Evolutionary conservation across 2,113 vertebrate genomes (phyloP).

Genomic region (Rhinopomastus cyanomelas): DNA sequence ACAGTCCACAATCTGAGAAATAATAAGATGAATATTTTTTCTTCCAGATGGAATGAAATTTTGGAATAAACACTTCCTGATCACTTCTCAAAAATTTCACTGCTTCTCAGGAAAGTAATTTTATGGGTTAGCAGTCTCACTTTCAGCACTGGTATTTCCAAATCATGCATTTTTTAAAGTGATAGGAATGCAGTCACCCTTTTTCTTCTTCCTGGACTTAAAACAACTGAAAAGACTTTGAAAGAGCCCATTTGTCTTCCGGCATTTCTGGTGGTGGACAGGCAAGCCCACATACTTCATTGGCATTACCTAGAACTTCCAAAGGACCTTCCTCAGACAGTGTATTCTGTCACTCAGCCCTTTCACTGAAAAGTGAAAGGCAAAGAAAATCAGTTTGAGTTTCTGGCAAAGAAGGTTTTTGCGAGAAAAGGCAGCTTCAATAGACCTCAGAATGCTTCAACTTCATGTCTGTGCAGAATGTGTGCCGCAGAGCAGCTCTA

Average conservation of each 20-base stretch:
- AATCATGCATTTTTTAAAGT: background rate
- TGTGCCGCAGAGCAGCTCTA: background rate
- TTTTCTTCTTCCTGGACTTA: background rate
- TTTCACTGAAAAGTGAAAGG: background rate
- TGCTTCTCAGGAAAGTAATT: background rate
- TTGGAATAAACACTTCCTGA: background rate
- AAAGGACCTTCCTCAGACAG: background rate
- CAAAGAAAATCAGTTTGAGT: background rate
- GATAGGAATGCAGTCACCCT: background rate
- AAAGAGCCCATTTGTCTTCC: background rate
- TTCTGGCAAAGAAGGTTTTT: background rate
- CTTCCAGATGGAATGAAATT: background rate
- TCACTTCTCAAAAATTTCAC: background rate
- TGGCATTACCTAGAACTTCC: background rate
- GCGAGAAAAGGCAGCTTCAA: background rate
- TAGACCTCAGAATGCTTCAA: no score
- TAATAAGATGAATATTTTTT: background rate
- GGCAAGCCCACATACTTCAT: background rate
- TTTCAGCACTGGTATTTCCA: background rate
- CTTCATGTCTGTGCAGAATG: background rate
- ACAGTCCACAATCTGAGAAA: background rate
- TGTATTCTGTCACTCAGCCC: background rate
- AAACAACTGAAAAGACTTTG: background rate
- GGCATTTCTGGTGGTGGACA: rapidly evolving
- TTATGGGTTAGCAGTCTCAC: background rate